phyloP scores from a whole-genome alignment of 1,140 invertebrate species.

The Drosophila nebulosa region DNA sequence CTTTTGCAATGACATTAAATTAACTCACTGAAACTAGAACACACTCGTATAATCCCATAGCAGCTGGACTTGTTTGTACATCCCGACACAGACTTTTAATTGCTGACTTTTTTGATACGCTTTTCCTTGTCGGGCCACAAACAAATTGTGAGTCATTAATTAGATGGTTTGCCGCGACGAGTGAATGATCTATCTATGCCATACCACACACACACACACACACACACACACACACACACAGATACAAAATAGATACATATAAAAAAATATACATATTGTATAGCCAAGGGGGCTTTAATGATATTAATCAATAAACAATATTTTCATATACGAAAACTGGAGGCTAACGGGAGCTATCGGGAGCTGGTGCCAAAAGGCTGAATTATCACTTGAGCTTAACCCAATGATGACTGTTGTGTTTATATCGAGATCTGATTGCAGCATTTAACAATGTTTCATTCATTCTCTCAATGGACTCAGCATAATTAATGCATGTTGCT shows the following conservation, averaged over 20 bases:
- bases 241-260: too few relatives aligned
- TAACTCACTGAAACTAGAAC: background rate
- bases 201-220: background rate
- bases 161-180: slow-evolving; percentile 10
- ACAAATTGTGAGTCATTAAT: slow-evolving; percentile 35
- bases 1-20: background rate
- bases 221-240: too few relatives aligned
- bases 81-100: background rate
- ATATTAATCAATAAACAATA: slow-evolving; percentile 35
- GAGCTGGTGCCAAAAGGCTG: slow-evolving; percentile 29
- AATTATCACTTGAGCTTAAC: slow-evolving; percentile 46
- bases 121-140: background rate
- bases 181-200: background rate
- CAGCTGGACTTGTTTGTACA: background rate
- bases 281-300: slow-evolving; percentile 17
- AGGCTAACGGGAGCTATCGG: background rate
- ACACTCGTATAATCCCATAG: background rate
- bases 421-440: slow-evolving; percentile 8
- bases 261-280: background rate
- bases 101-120: background rate
- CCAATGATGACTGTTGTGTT: slow-evolving; percentile 15
- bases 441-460: background rate
- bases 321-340: background rate
- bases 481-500: slow-evolving; percentile 36
- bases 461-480: slow-evolving; percentile 18